phyloP scores from a whole-genome alignment of 2,797 vertebrate genomes.

The Aphelocoma californica region DNA sequence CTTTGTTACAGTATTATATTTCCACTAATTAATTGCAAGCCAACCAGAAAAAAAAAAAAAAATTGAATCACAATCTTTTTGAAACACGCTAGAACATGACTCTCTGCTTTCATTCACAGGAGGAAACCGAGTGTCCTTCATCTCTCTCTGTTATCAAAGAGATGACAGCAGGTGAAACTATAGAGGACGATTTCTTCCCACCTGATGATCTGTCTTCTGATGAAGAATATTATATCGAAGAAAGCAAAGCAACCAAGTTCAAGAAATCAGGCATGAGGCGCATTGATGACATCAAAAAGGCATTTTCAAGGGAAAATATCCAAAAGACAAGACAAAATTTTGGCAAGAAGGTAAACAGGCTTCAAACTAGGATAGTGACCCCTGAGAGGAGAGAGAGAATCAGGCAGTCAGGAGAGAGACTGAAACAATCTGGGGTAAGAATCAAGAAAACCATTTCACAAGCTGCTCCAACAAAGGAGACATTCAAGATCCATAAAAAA shows the following conservation, averaged over 20 bases:
- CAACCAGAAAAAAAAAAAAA: not conserved
- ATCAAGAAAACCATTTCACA: constrained; percentile 92
- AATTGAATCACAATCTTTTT: not conserved
- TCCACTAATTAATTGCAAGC: not conserved
- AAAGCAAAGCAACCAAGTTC: constrained; percentile 83
- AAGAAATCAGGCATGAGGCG: constrained; percentile 88
- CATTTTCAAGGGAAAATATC: constrained; percentile 94
- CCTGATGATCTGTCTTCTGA: constrained; percentile 92
- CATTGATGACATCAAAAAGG: constrained; percentile 91
- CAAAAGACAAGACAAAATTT: constrained; percentile 89
- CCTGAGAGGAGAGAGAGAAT: constrained; percentile 90
- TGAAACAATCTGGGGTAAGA: constrained; percentile 87
- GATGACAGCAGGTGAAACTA: constrained; percentile 67
- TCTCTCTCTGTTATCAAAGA: constrained; percentile 78
- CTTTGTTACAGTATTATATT: not conserved
- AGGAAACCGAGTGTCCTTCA: constrained; percentile 81
- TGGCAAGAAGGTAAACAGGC: constrained; percentile 88
- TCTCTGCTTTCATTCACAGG: constrained; percentile 76
- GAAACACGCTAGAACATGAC: not conserved
- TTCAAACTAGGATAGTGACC: constrained; percentile 93
- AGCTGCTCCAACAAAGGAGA: constrained; percentile 86
- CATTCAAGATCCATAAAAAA: constrained; percentile 88
- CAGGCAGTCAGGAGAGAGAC: constrained; percentile 85
- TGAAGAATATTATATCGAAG: constrained; percentile 90
- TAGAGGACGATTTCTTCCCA: constrained; percentile 81